Evolutionary conservation across 2,113 vertebrate species (phyloP), one percentile per base, ranked within the genome.

Genomic region (Dicerorhinus sumatrensis): DNA sequence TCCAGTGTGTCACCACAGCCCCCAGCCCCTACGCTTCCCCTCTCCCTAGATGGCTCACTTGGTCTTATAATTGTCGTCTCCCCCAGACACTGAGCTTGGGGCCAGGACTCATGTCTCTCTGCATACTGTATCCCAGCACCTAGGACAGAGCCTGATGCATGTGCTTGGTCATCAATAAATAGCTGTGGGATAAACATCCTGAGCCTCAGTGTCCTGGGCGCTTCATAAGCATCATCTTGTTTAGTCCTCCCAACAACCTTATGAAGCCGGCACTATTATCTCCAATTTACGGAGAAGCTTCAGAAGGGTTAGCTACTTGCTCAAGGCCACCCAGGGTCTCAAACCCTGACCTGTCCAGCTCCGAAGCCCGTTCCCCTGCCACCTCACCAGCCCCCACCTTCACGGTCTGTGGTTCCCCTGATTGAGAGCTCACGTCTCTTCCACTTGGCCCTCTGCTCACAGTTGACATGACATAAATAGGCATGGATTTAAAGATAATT

Each of bases 381-480:
- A 14, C 58, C 36, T 42, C 31, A 2, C 91, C 33, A 85, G 11
- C 10, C 77, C 54, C 58, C 8, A 3, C 6, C 67, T 63, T 69
- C 33, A 12, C 3, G 6, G 16, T 56, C n/a, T n/a, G 0, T 5
- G 60, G 17, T 17, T n/a, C 70, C 56, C 42, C 60, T 56, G 42
- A 90, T 70, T 87, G 58, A 83, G 62, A 73, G 60, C 51, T n/a
- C 56, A n/a, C 10, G 20, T 85, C 36, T 94, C 48, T 79, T 72
- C 46, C 18, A 58, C 69, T 86, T 62, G 58, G 72, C 48, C 29
- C 80, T 82, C 48, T 77, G 51, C 67, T 92, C 54, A 31, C 6
- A 73, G 96, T 93, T 82, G 76, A 76, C 17, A 27, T 67, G 56
- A 77, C 93, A 82, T 72, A 77, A 80, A 90, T 6, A 80, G 33